phyloP scores from a whole-genome alignment of 1,140 invertebrate genomes.

The Trachymyrmex cornetzi region DNA sequence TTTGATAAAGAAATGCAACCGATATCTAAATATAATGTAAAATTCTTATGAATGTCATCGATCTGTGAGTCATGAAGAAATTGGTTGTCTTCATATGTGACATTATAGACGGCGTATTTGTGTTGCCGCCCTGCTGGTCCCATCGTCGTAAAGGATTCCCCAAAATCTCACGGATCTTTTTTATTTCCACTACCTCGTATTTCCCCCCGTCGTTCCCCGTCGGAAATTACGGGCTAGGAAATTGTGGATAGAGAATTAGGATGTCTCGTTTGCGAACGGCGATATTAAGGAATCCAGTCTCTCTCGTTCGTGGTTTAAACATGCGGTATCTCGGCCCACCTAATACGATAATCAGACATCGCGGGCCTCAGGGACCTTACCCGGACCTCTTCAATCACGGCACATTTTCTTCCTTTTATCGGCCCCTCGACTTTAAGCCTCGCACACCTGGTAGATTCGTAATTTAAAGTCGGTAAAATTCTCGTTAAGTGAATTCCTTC shows the following conservation, averaged over 20 bases:
- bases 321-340: constrained; percentile 31
- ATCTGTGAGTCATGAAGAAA: background rate
- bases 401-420: constrained; percentile 35
- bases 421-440: constrained; percentile 1
- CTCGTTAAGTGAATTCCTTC: constrained; percentile 50
- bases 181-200: constrained; percentile 38
- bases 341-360: constrained; percentile 59
- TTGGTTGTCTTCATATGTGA: background rate
- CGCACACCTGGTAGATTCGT: constrained; percentile 61
- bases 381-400: constrained; percentile 51
- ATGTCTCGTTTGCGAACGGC: constrained; percentile 62
- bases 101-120: background rate
- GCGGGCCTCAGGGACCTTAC: constrained; percentile 5
- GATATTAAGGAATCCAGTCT: constrained; percentile 55
- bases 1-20: background rate
- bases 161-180: constrained; percentile 44
- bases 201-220: constrained; percentile 17
- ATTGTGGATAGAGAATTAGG: constrained; percentile 58
- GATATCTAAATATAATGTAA: background rate
- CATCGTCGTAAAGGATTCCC: constrained; percentile 38
- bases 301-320: constrained; percentile 39
- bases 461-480: constrained; percentile 55
- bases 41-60: background rate
- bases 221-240: constrained; percentile 56
- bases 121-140: constrained; percentile 36